Base-by-base conservation (phyloP, 2,113 vertebrate species). In the Saiga tatarica region DNA sequence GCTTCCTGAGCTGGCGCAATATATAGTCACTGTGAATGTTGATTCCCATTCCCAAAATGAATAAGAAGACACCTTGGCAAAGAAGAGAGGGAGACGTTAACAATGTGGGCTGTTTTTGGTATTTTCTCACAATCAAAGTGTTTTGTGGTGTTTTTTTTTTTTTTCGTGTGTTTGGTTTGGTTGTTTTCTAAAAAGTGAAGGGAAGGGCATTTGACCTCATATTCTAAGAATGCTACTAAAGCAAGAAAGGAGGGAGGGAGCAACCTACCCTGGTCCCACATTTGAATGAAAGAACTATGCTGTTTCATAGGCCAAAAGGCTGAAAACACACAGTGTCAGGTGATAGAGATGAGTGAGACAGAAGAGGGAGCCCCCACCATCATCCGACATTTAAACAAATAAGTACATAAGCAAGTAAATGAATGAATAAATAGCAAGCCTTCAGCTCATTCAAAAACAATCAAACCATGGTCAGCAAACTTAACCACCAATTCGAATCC, bases 21-120 rank as follows among this genome's bases (percentile, higher is more conserved):
- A 99, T 97, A 39, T 98, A 85, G 91, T 99, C 99, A 16, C 99
- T 99, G 96, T 99, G 99, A 97, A 99, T 99, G 98, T 99, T 99
- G 97, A 99, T 99, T 94, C 97, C 99, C 99, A 99, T 99, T 67
- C 99, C 99, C 55, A 99, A 79, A 45, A 99, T 64, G 97, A 99
- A 99, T 81, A 99, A 59, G 26, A 99, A n/a, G 33, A 99, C 6
- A 93, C 99, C 99, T 99, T 91, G 90, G 90, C 50, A 97, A 97
- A 67, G 93, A 93, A 90, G 97, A 90, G 76, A 95, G n/a, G 36
- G 19, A 42, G 25, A 87, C n/a, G 30, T 91, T 62, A 39, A 86
- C 93, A 47, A 53, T 26, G 23, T 39, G 17, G 50, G 47, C 33
- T 59, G 50, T 83, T 94, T 81, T 71, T 78, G 33, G 2, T 53